Evolutionary conservation across 1,140 invertebrate genomes (phyloP).

Genomic region (Sycophaga agraensis): DNA sequence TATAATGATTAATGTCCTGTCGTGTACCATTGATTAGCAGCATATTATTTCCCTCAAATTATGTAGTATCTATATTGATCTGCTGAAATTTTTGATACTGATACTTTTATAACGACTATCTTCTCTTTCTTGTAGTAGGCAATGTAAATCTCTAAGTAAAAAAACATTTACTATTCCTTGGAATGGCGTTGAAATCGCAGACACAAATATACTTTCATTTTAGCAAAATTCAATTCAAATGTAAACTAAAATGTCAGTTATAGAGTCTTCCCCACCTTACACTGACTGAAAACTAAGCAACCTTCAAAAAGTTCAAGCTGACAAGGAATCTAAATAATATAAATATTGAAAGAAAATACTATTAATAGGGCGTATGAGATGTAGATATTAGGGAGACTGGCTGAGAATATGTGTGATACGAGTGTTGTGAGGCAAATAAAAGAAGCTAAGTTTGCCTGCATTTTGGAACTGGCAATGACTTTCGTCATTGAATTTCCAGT

Average conservation of each 20-base stretch:
- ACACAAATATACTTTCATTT: not conserved
- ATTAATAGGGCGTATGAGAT: no score
- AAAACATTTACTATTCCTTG: not conserved
- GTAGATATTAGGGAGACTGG: not conserved
- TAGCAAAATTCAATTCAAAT: not conserved
- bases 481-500: conserved; percentile 60
- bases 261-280: not conserved
- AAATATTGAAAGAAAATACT: no score
- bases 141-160: not conserved
- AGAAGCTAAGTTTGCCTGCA: no score
- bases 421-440: no score
- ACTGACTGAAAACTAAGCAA: not conserved
- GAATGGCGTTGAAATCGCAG: not conserved
- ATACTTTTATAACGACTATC: no score
- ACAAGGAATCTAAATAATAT: not conserved
- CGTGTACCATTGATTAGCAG: not conserved
- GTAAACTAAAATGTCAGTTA: not conserved
- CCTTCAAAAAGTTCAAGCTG: no score
- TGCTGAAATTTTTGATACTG: no score
- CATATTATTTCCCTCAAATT: not conserved
- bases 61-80: not conserved
- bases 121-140: not conserved
- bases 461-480: conserved; percentile 7
- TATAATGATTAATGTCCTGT: not conserved
- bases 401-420: not conserved